Conservation (phyloP, 2,797 vertebrate genomes). For the Malurus splendens region DNA sequence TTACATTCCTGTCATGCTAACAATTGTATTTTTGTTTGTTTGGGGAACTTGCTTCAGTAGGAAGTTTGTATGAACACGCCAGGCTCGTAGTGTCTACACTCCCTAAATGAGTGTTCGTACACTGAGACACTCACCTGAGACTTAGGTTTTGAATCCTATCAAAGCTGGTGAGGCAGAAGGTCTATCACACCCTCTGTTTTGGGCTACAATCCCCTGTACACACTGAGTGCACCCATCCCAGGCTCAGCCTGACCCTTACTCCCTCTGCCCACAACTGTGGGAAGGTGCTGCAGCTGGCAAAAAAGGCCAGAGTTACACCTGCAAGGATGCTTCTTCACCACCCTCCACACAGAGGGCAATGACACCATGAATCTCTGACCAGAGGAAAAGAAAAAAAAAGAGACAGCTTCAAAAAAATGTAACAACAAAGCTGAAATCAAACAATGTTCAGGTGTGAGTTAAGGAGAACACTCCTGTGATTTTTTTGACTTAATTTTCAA, state of each 20-base stretch:
- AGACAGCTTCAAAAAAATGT: not conserved
- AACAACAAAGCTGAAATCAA: not conserved
- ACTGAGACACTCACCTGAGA: not conserved
- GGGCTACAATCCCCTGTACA: fast-evolving
- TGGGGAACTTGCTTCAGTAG: not conserved
- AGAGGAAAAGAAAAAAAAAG: fast-evolving
- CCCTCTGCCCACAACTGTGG: fast-evolving
- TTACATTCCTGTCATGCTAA: not conserved
- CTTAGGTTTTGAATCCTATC: not conserved
- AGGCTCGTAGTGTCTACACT: fast-evolving
- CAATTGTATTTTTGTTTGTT: not conserved
- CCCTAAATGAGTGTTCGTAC: not conserved
- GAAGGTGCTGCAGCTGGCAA: not conserved
- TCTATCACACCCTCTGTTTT: not conserved
- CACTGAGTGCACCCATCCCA: not conserved
- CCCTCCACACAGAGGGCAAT: not conserved
- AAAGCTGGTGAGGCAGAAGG: not conserved
- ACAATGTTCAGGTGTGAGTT: not conserved
- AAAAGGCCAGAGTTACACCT: not conserved
- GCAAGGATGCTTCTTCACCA: not conserved
- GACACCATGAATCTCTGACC: not conserved
- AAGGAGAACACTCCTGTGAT: not conserved
- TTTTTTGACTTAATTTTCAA: not conserved
- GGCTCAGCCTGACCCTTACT: not conserved
- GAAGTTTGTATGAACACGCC: not conserved